Evolutionary conservation across 2,113 vertebrate species (phyloP), one percentile per base, ranked within the genome.

Genomic region (Lagopus leucura): DNA sequence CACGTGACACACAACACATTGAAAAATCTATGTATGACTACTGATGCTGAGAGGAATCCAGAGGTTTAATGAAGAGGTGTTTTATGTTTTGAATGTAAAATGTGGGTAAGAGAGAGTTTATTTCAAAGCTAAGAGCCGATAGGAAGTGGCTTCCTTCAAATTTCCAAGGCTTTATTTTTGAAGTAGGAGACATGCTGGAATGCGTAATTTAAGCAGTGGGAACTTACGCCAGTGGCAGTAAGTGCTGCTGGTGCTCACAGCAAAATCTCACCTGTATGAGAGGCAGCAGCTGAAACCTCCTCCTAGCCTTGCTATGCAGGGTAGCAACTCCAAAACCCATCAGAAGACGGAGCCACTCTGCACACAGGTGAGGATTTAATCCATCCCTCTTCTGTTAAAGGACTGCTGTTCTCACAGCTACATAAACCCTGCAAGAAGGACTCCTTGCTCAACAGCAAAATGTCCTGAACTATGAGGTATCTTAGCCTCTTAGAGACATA

Each of bases 241-340:
- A 8, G 12, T 21, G 28, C 64, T 65, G 64, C 40, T n/a, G 4
- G 27, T 21, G 72, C 72, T 36, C 3, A 0, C 18, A 10, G 19
- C 1, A 0, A 1, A 78, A 24, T 27, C 28, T 5, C 6, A 22
- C 12, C 66, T 50, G 36, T n/a, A 52, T 18, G 14, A 77, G 54
- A 43, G 42, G 45, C 50, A 88, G 60, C 24, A 61, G 58, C 43
- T 65, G 43, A 34, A 83, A 55, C 4, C 32, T 69, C 11, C 22
- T 83, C 50, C 55, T 74, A 25, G 24, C 21, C 32, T 74, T 7
- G 1, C n/a, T 60, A 27, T 6, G 14, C 48, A 48, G n/a, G 36
- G 8, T 48, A 22, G 27, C 45, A 88, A 30, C 28, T 73, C 77
- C 36, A 54, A 90, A 81, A 67, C 4, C 6, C 38, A 81, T 21